These are phyloP conservation scores for Halocynthia aurantium DNA, from an alignment of 23 tunicate species.

Conservation along the genomic window DNA sequence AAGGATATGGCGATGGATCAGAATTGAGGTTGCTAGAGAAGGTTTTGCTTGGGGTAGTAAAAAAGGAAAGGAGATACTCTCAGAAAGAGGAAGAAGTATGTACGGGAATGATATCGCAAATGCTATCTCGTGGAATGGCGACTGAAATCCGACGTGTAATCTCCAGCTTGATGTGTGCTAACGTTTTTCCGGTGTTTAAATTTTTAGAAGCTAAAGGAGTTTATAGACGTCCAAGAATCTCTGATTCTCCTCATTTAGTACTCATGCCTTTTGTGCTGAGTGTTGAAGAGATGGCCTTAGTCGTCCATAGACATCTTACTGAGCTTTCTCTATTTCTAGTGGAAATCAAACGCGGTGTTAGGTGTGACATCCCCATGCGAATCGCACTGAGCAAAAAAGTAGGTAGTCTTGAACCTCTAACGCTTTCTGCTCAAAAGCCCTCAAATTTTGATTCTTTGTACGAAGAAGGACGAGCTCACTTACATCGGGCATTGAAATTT, in stretches of 20 bases:
- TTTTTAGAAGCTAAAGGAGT: conserved; percentile 25
- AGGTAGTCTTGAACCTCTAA: neutral
- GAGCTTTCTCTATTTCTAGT: conserved; percentile 5
- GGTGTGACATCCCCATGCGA: conserved; percentile 11
- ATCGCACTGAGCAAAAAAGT: conserved; percentile 1
- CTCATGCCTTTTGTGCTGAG: conserved; percentile 11
- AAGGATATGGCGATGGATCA: conserved; percentile 21
- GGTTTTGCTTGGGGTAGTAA: conserved; percentile 4
- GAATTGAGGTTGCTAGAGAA: conserved; percentile 15
- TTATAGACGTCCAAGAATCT: conserved; percentile 15
- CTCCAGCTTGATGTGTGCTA: conserved; percentile 1
- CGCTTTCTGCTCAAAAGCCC: neutral
- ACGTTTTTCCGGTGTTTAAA: conserved; percentile 23
- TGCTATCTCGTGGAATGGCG: conserved; percentile 20
- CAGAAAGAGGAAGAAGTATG: neutral
- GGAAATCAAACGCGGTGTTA: neutral
- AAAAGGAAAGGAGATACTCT: neutral
- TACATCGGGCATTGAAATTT: neutral
- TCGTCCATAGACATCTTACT: conserved; percentile 16
- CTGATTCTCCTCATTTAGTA: conserved; percentile 4
- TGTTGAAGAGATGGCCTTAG: conserved; percentile 18
- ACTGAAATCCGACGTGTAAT: conserved; percentile 3
- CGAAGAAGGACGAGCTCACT: neutral
- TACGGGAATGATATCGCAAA: conserved; percentile 20
- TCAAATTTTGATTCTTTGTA: neutral